Evolutionary conservation across 2,113 vertebrate species (phyloP), one percentile per base, ranked within the genome.

Genomic region (Nyctereutes procyonoides): DNA sequence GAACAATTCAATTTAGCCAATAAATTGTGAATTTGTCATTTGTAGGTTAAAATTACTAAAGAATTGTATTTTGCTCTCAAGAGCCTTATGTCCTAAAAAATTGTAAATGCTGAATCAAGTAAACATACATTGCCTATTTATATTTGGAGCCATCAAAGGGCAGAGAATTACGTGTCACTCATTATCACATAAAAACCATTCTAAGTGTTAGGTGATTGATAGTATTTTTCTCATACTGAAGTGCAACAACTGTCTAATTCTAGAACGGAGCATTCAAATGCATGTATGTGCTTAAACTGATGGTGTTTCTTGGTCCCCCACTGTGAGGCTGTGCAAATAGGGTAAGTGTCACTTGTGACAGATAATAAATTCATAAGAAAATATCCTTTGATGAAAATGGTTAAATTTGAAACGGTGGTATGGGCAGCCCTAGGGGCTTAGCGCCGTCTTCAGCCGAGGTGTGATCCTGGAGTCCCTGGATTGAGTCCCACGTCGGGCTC

Each of bases 181-280:
- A 79, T 62, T 77, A 89, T 58, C 24, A 62, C 82, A 88, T 82
- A 89, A 89, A 90, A 71, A 89, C 11, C 56, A 90, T 48, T 84
- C 65, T 80, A 81, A 89, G 2, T 67, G 2, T 74, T 74, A 53
- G 0, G 55, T 76, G 91, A 86, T 58, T 90, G 67, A 69, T 51
- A 74, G 58, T 65, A 30, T 73, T 76, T 92, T 91, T 82, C n/a
- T 67, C 12, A 35, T 69, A 67, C 1, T 82, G 48, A 97, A 76
- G 88, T 90, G 5, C 10, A 94, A 30, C 16, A 81, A 90, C 24
- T 38, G 11, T 30, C 62, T 96, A 90, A 92, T 82, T 93, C 38
- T 93, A 85, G 30, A 67, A 71, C 81, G 55, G 1, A 6, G 1
- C 1, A 71, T 22, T 92, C 48, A 82, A 73, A 88, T 69, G 63